A percentile compares a stretch with the other conserved stretches of the same genome.
Evolutionary conservation across 2,797 vertebrate genomes (phyloP).

Genomic region (Poeciliopsis paucimaculata): DNA sequence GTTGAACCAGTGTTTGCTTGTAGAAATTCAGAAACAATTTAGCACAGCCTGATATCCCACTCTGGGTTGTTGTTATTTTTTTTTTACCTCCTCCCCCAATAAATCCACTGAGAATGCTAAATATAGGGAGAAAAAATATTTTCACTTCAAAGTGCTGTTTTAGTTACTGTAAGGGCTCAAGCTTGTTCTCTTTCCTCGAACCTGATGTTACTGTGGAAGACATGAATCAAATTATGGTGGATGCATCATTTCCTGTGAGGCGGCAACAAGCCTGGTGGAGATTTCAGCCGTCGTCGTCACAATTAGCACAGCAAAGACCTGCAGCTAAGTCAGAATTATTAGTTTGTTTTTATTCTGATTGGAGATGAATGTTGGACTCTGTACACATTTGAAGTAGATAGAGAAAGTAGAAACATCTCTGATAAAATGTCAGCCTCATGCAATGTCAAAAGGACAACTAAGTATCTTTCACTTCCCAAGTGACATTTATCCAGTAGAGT

Average conservation of each 20-base stretch:
- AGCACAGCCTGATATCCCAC: conserved; percentile 24
- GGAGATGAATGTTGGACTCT: neutral
- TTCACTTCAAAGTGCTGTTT: conserved; percentile 2
- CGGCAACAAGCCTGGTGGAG: neutral
- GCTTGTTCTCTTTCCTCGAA: neutral
- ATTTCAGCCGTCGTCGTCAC: neutral
- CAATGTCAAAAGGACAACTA: neutral
- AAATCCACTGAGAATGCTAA: conserved; percentile 21
- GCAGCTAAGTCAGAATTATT: neutral
- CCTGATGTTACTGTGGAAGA: neutral
- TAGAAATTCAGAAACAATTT: conserved; percentile 52
- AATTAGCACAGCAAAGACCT: neutral
- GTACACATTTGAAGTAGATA: neutral
- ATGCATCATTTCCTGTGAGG: neutral
- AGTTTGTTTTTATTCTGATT: neutral
- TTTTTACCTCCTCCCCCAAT: conserved; percentile 1
- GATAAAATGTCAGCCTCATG: neutral
- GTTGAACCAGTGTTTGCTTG: conserved; percentile 48
- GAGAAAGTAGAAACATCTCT: neutral
- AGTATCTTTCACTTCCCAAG: neutral
- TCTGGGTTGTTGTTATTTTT: neutral
- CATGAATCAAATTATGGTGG: conserved; percentile 1
- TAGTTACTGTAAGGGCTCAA: neutral
- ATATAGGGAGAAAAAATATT: conserved; percentile 11
- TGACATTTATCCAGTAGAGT: neutral